Base-by-base conservation (phyloP, 2,888 invertebrate genomes). In the Eucera pruinosa region DNA sequence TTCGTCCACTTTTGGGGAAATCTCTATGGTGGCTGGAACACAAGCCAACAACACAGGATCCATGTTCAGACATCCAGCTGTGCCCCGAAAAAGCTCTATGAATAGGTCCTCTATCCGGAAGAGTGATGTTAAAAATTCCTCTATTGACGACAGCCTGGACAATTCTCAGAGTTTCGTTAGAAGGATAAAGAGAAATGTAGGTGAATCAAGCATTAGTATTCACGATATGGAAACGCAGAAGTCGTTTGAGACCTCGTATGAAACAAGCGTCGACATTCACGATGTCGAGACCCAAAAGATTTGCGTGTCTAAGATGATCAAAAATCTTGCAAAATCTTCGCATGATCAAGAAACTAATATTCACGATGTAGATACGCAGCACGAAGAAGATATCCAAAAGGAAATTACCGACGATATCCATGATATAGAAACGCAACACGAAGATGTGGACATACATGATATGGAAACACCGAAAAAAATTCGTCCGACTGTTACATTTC, bases 221-320 rank as follows among this genome's bases (percentile, higher is more conserved):
- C 52, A 81, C 9, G 81, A 86, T 25, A 43, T 81, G 67, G 86
- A 87, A 33, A 87, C 85, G 0, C 86, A 84, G 41, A 60, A 62
- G 0, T 39, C 65, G 0, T 27, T 61, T 6, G 68, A 68, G 7
- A 54, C 13, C 13, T 25, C 23, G 2, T 54, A 36, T 2, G 15
- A 50, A 25, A 30, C 39, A 3, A 33, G 27, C 2, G n/a, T 13
- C 9, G 57, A 71, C 11, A 84, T 86, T 54, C 64, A 83, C 20
- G 80, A 87, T 27, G 18, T 81, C 23, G 77, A 83, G 36, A 84
- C 85, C 0, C 81, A 88, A 72, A 72, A 45, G 7, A 20, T 77
- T 25, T 20, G 15, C 15, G 13, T 43, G 6, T 23, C n/a, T 6
- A 33, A 2, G 6, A 41, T 15, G n/a, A 23, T 20, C 0, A 13